Evolutionary conservation across 2,888 invertebrate species (phyloP).

Genomic region (Neoascia interrupta): DNA sequence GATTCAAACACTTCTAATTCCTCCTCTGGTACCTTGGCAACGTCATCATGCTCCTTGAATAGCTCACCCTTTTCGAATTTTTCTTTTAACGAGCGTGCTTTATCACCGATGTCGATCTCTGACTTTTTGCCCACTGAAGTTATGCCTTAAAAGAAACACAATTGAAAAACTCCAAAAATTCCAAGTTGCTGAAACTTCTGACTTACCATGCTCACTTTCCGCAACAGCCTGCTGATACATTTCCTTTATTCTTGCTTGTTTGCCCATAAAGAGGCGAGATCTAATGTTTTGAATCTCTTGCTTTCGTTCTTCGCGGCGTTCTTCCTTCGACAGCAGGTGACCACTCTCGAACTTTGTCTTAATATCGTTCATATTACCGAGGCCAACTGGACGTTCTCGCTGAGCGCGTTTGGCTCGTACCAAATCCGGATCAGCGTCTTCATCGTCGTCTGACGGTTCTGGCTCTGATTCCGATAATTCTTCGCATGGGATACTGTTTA

Average conservation of each 20-base stretch:
- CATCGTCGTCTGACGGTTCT: slow-evolving; percentile 81
- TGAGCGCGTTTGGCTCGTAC: slow-evolving; percentile 82
- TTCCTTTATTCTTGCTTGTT: slow-evolving; percentile 94
- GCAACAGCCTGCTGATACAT: slow-evolving; percentile 94
- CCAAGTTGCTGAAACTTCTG: no score
- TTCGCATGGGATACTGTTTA: slow-evolving; percentile 86
- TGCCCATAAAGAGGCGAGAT: slow-evolving; percentile 91
- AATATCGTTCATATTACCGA: slow-evolving; percentile 89
- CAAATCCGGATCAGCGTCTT: slow-evolving; percentile 81
- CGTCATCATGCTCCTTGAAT: slow-evolving; percentile 83
- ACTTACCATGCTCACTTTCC: slow-evolving; percentile 85
- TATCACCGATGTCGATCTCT: slow-evolving; percentile 81
- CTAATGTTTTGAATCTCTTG: slow-evolving; percentile 94
- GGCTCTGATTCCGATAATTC: slow-evolving; percentile 36
- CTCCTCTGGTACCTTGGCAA: slow-evolving; percentile 80
- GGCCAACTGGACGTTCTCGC: slow-evolving; percentile 88
- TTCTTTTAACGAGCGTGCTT: slow-evolving; percentile 86
- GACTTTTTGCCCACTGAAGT: slow-evolving; percentile 82
- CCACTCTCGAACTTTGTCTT: slow-evolving; percentile 90
- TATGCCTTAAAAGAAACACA: slow-evolving; percentile 76
- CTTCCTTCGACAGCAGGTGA: slow-evolving; percentile 82
- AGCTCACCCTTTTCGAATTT: slow-evolving; percentile 90
- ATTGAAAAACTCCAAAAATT: no score
- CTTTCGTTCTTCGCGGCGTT: slow-evolving; percentile 89
- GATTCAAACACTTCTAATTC: slow-evolving; percentile 90